Percentiles rank a stretch among this genome's conserved stretches.
Evolutionary conservation across 2,113 vertebrate genomes (phyloP).

Genomic region (Larimichthys crocea): DNA sequence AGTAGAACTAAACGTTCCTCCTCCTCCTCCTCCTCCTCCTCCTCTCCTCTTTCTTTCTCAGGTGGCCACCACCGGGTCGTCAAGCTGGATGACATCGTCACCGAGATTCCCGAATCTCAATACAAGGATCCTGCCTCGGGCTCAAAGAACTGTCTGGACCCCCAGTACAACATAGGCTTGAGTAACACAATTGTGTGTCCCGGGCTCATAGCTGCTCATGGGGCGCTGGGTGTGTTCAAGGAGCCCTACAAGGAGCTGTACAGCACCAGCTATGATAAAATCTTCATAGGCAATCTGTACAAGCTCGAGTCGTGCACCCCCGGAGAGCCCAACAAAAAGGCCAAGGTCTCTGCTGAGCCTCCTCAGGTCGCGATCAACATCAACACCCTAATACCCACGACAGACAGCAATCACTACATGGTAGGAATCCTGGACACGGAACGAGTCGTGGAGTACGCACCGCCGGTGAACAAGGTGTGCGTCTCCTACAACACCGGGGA

Average conservation of each 20-base stretch:
- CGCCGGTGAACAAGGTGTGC: constrained; percentile 27
- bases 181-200: neutral
- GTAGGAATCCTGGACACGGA: constrained; percentile 10
- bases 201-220: constrained; percentile 3
- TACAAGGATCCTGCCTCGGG: constrained; percentile 11
- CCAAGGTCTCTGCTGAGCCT: fast-evolving
- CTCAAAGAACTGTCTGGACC: constrained; percentile 5
- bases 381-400: neutral
- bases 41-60: too few relatives aligned
- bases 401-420: constrained; percentile 9
- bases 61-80: neutral
- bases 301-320: constrained; percentile 22
- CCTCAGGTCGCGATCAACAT: constrained; percentile 15
- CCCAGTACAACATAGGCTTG: constrained; percentile 1
- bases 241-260: constrained; percentile 21
- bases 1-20: too few relatives aligned
- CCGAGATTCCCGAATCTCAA: neutral
- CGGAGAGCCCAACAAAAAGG: neutral
- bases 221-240: constrained; percentile 13
- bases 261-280: constrained; percentile 29
- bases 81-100: neutral
- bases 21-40: too few relatives aligned
- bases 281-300: constrained; percentile 10
- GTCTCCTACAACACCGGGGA: fast-evolving
- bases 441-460: neutral